Conservation (phyloP, 2,113 vertebrate genomes). For the Gambusia holbrooki region DNA sequence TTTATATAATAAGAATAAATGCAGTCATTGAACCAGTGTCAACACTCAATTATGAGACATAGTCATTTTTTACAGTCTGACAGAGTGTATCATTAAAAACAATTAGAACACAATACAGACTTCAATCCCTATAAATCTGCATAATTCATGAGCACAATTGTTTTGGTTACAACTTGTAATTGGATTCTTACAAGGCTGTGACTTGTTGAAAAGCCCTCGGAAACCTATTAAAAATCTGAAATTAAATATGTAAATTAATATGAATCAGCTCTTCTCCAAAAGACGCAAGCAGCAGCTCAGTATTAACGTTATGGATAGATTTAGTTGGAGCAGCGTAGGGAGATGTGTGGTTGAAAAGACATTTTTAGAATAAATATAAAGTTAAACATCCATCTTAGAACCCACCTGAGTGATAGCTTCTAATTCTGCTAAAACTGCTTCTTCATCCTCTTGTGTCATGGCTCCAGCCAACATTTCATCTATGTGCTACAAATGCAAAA, state of each 20-base stretch:
- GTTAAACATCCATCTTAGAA: slow-evolving; percentile 4
- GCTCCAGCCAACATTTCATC: slow-evolving; percentile 89
- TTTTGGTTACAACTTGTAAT: slow-evolving; percentile 26
- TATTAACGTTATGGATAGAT: background rate
- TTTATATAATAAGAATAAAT: slow-evolving; percentile 1
- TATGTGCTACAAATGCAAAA: slow-evolving; percentile 84
- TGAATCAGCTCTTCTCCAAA: slow-evolving; percentile 11
- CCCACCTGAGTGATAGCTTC: slow-evolving; percentile 89
- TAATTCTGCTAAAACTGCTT: slow-evolving; percentile 89
- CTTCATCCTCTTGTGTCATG: slow-evolving; percentile 89
- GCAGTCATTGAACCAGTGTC: background rate
- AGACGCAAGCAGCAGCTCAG: slow-evolving; percentile 4
- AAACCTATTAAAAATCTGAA: background rate
- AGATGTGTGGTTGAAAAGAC: background rate
- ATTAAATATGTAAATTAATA: slow-evolving; percentile 4
- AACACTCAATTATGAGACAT: slow-evolving; percentile 28
- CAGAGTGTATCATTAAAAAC: slow-evolving; percentile 28
- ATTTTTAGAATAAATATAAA: slow-evolving; percentile 10
- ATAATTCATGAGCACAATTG: slow-evolving; percentile 13
- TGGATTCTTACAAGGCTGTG: slow-evolving; percentile 2
- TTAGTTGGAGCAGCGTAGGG: slow-evolving; percentile 2
- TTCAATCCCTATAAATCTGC: slow-evolving; percentile 44
- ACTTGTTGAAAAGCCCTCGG: slow-evolving; percentile 1
- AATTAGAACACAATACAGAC: slow-evolving; percentile 36
- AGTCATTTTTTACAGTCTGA: slow-evolving; percentile 12